Evolutionary conservation across 2,888 invertebrate species (phyloP), one percentile per base, ranked within the genome.

Genomic region (Choristoneura rosaceana): DNA sequence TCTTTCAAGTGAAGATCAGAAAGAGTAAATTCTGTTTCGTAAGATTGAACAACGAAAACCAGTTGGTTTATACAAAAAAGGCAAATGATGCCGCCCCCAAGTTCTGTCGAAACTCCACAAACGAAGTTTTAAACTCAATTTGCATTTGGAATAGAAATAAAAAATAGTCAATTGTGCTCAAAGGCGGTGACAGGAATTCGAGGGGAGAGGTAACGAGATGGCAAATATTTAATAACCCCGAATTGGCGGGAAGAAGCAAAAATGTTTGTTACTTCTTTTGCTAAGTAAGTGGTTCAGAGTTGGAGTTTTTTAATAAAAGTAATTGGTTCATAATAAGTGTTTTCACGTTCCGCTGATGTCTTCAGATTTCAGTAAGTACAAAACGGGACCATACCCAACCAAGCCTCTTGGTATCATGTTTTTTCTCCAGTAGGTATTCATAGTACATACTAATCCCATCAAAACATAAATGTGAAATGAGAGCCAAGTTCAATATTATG

Each of bases 61-160:
- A 71, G 71, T 71, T 71, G 4, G n/a, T 50, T n/a, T 50, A 80
- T 78, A 85, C 82, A 84, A 80, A 80, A 82, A 82, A 76, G 76
- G 71, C 75, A 79, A 86, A 82, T 82, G 84, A 83, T 79, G 80
- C 25, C 47, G 58, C 67, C 47, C 45, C 74, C 78, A 58, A 50
- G 63, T 67, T 79, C 81, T 80, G 77, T 78, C 79, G 78, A 80
- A 87, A 85, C 82, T 83, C 80, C 79, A 75, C 75, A 84, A 89
- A 87, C 85, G 86, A 88, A 88, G 86, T 88, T 88, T 79, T 80
- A 81, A 88, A 89, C 85, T 87, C 85, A 84, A 89, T 88, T 88
- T 88, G 80, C 86, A 88, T 88, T 86, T 84, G 83, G 80, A 85
- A 85, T 85, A 84, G 83, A 84, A 85, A 85, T 83, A 84, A 87